Evolutionary conservation across 2,113 vertebrate species (phyloP).

Genomic region (Cromileptes altivelis): DNA sequence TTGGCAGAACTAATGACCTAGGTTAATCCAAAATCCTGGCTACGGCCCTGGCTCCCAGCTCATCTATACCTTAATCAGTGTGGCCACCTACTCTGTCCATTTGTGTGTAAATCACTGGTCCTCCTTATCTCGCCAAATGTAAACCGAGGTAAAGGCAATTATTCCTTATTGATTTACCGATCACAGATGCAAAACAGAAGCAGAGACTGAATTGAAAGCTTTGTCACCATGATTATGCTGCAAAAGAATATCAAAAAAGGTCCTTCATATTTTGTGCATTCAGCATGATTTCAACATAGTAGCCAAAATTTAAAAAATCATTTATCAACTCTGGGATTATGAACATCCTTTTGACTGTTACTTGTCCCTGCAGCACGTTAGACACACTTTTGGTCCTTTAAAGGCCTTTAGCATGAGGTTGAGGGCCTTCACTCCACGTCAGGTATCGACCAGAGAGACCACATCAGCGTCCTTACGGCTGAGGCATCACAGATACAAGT

Average conservation of each 20-base stretch:
- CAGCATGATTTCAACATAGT: background rate
- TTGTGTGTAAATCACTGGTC: slow-evolving; percentile 1
- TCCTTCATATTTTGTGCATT: background rate
- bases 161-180: background rate
- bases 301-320: background rate
- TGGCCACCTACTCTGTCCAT: background rate
- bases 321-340: background rate
- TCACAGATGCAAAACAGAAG: background rate
- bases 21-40: background rate
- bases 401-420: background rate
- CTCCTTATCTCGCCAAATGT: slow-evolving; percentile 4
- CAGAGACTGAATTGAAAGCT: background rate
- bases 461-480: slow-evolving; percentile 12
- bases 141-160: background rate
- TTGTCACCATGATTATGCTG: background rate
- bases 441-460: slow-evolving; percentile 19
- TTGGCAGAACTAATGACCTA: background rate
- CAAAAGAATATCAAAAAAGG: background rate
- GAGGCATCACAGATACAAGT: slow-evolving; percentile 3
- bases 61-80: background rate
- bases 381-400: background rate
- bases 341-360: background rate
- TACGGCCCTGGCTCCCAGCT: background rate
- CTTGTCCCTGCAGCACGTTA: background rate
- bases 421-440: background rate